Conservation (phyloP, 1,140 invertebrate genomes). For the Forficula auricularia region DNA sequence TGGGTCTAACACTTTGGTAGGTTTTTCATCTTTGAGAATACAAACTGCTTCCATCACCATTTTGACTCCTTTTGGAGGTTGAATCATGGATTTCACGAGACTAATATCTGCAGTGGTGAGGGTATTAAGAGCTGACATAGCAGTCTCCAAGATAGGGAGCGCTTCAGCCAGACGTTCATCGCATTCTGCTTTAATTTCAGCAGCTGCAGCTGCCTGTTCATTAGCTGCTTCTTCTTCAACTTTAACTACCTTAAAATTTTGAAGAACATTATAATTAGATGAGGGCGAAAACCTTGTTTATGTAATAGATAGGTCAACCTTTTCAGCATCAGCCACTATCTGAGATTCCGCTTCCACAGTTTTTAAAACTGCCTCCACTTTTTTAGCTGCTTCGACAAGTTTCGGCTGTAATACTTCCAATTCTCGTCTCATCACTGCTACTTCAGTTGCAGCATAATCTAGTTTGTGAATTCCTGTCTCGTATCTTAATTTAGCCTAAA, state of each 20-base stretch:
- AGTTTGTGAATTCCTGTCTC: slow-evolving; percentile 74
- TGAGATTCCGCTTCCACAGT: slow-evolving; percentile 67
- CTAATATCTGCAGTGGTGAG: slow-evolving; percentile 83
- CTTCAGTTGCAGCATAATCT: slow-evolving; percentile 62
- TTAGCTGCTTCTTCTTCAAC: slow-evolving; percentile 50
- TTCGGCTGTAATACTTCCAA: slow-evolving; percentile 73
- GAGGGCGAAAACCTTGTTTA: no score
- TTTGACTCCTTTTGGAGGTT: slow-evolving; percentile 80
- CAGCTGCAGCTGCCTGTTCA: slow-evolving; percentile 61
- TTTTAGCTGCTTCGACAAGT: slow-evolving; percentile 63
- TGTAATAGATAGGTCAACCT: no score
- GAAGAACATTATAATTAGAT: no score
- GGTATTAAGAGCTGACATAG: slow-evolving; percentile 75
- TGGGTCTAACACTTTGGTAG: slow-evolving; percentile 1
- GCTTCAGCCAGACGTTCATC: slow-evolving; percentile 85
- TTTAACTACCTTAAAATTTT: slow-evolving; percentile 33
- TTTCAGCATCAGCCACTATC: slow-evolving; percentile 56
- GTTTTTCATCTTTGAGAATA: slow-evolving; percentile 57
- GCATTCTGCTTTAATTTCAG: slow-evolving; percentile 84
- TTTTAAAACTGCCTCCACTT: slow-evolving; percentile 61
- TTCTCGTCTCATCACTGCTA: slow-evolving; percentile 69
- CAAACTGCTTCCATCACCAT: slow-evolving; percentile 94
- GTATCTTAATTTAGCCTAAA: slow-evolving; percentile 47
- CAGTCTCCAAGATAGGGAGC: slow-evolving; percentile 80
- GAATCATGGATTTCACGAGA: slow-evolving; percentile 93